phyloP scores from a whole-genome alignment of 2,888 invertebrate genomes.

The Acleris sparsana region DNA sequence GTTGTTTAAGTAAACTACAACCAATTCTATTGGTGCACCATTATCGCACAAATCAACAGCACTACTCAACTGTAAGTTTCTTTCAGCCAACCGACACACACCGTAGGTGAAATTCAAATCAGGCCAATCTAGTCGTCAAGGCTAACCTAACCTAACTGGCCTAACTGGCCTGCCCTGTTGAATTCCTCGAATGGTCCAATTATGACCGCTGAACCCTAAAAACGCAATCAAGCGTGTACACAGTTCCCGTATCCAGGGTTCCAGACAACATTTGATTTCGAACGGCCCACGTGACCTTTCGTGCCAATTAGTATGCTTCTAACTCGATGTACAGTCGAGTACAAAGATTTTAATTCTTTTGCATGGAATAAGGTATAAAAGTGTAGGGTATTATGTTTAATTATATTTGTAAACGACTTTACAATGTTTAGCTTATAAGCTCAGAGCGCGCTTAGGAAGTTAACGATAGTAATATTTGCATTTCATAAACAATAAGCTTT shows the following conservation, averaged over 20 bases:
- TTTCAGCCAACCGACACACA: background rate
- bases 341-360: too few relatives aligned
- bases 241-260: slow-evolving; percentile 2
- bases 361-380: too few relatives aligned
- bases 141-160: background rate
- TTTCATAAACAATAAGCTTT: too few relatives aligned
- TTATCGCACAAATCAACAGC: too few relatives aligned
- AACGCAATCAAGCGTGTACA: slow-evolving; percentile 3
- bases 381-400: too few relatives aligned
- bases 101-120: background rate
- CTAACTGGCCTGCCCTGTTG: background rate
- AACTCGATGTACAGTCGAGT: background rate
- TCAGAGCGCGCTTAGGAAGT: too few relatives aligned
- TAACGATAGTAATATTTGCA: too few relatives aligned
- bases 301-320: background rate
- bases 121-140: background rate
- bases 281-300: slow-evolving; percentile 1
- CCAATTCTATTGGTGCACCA: too few relatives aligned
- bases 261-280: slow-evolving; percentile 1
- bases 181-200: slow-evolving; percentile 1
- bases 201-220: slow-evolving; percentile 4
- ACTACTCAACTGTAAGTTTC: too few relatives aligned
- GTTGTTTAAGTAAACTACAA: too few relatives aligned
- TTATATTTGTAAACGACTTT: too few relatives aligned
- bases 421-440: too few relatives aligned